phyloP scores from a whole-genome alignment of 1,140 invertebrate genomes.

The Euschistus heros region DNA sequence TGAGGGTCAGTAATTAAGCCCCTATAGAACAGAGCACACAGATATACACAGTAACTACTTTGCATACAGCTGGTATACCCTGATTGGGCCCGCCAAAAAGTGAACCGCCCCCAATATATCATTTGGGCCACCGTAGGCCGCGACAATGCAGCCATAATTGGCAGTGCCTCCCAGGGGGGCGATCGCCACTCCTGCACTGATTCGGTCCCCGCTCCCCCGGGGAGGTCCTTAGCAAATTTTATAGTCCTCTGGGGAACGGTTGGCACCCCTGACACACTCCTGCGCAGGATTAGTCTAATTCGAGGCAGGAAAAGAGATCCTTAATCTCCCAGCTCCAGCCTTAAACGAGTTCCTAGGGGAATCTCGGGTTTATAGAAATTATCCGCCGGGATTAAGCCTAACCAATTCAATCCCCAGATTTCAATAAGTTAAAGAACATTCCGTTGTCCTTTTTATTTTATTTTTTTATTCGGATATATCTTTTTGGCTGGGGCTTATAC shows the following conservation, averaged over 20 bases:
- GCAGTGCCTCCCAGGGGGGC: background rate
- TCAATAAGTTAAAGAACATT: too few species aligned
- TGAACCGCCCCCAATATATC: too few species aligned
- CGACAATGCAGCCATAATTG: background rate
- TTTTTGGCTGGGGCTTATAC: too few species aligned
- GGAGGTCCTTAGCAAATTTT: background rate
- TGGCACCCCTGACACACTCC: constrained; percentile 5
- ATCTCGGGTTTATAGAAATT: background rate
- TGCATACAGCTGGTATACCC: too few species aligned
- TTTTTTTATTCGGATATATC: too few species aligned
- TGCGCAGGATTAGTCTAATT: background rate
- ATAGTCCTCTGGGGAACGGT: background rate
- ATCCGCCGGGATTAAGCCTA: too few species aligned
- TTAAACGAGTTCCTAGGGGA: background rate
- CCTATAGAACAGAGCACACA: too few species aligned
- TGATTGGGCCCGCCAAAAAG: too few species aligned
- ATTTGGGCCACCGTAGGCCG: background rate
- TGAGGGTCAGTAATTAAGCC: too few species aligned
- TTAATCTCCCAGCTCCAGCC: background rate
- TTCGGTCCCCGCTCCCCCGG: background rate
- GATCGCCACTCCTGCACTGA: background rate
- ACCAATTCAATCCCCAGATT: too few species aligned
- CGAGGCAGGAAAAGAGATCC: background rate
- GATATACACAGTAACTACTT: too few species aligned
- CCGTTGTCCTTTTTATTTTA: too few species aligned